Evolutionary conservation across 2,797 vertebrate species (phyloP), one percentile per base, ranked within the genome.

Genomic region (Acestrorhynchus altus): DNA sequence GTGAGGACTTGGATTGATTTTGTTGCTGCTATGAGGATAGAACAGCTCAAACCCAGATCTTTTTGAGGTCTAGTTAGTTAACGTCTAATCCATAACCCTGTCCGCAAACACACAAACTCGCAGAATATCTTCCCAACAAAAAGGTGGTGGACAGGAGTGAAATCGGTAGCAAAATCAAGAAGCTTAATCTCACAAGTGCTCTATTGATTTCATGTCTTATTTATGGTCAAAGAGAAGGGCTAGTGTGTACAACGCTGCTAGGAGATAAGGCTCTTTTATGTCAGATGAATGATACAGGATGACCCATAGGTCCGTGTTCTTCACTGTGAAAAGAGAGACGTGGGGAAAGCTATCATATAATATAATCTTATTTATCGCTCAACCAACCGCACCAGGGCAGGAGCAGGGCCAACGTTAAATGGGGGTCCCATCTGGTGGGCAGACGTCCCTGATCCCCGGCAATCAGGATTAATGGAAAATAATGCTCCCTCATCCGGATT

Each of bases 351-450:
- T 69, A 0, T 52, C 49, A 46, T 7, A 72, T 39, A 72, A 75
- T 73, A 67, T 64, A 59, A 78, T 69, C 69, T 77, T 13, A 74
- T 75, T 85, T 81, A 73, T 71, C 81, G 66, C 73, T 81, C 57
- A 67, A 64, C 79, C 64, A 64, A 60, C 44, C 26, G 54, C 72
- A 74, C 56, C 52, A 66, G 78, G 28, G 73, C 80, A 69, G 54
- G 49, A 6, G 31, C 31, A 35, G 31, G 31, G 31, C 26, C 72
- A 44, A 57, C 68, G 71, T 64, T 83, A 87, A 85, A 60, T 83
- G 63, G 76, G 63, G 80, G 65, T 75, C 83, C 84, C 84, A 80
- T 86, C 83, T 83, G 85, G 51, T 70, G 67, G 49, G 67, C 59
- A 78, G 83, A 82, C 49, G 64, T 74, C 75, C 74, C 47, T 70